Base-by-base conservation (phyloP, 1,140 invertebrate genomes). In the Drosophila eugracilis region DNA sequence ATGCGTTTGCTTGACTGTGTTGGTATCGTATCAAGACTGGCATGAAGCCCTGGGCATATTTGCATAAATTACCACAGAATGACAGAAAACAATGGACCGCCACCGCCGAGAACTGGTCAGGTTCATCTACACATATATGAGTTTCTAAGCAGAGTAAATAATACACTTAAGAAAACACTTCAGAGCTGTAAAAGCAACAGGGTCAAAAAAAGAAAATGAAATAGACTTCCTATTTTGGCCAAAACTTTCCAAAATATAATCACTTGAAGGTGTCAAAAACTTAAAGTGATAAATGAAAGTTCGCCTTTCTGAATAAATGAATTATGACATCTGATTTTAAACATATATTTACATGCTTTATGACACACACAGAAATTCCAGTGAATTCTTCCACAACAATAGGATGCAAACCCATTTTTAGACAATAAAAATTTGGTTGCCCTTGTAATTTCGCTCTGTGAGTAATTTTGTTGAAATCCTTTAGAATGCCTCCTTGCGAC, bases 61-160 rank as follows among this genome's bases (percentile, higher is more conserved):
- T 67, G 63, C 63, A 67, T 67, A 67, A 67, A 67, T 67, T 67
- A 67, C 63, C 44, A 52, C 36, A 30, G 28, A 66, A 44, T 67
- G 63, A 52, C 63, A 42, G 26, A 67, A 49, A 66, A 67, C 63
- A 67, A 66, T 67, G 58, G 59, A 52, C 36, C 59, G 26, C 19
- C 24, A 15, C 36, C 19, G 36, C 21, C 22, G n/a, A 28, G 44
- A 15, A 52, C 36, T 42, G 60, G 63, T 42, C 45, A 42, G 17
- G 36, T 30, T 24, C 7, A 12, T 22, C 28, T 1, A 39, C 52
- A 58, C 55, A 57, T 32, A 58, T 41, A 66, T 28, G 12, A 24
- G 59, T 17, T 50, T 21, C 19, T 17, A 21, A 12, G 15, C 14
- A 28, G 9, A 22, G n/a, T 50, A 14, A 30, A 42, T 6, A 7